Conservation (phyloP, 1,140 invertebrate genomes). For the Bombus pascuorum region DNA sequence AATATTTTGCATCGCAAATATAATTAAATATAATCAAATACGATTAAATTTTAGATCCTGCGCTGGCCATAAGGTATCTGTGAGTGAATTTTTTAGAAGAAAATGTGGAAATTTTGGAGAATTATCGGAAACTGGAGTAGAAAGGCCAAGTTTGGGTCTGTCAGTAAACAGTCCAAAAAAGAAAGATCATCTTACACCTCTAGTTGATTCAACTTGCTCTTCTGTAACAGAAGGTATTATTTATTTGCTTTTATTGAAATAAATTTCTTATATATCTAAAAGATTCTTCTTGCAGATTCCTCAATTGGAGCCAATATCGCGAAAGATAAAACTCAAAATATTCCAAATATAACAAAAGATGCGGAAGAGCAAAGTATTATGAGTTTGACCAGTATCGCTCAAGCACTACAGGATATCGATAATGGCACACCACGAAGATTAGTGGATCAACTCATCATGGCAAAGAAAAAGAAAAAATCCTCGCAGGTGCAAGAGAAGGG, state of each 20-base stretch:
- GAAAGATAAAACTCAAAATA: conserved; percentile 29
- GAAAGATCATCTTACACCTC: conserved; percentile 50
- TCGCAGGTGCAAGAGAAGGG: conserved; percentile 1
- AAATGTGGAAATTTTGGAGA: conserved; percentile 72
- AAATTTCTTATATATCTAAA: not conserved
- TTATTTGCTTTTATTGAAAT: not conserved
- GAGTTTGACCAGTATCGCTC: conserved; percentile 77
- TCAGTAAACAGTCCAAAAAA: conserved; percentile 69
- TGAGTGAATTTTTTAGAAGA: conserved; percentile 74
- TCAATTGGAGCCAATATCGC: not conserved
- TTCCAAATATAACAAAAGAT: conserved; percentile 45
- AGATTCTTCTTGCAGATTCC: conserved; percentile 31
- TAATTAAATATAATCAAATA: not conserved
- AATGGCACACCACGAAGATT: conserved; percentile 72
- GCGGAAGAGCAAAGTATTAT: conserved; percentile 69
- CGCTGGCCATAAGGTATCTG: conserved; percentile 69
- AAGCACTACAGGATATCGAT: conserved; percentile 71
- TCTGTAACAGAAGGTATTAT: conserved; percentile 66
- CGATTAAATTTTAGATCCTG: conserved; percentile 63
- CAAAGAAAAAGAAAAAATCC: conserved; percentile 70
- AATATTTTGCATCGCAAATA: conserved; percentile 8
- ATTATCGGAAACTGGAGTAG: conserved; percentile 48
- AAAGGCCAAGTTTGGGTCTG: conserved; percentile 73
- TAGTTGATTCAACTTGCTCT: conserved; percentile 69
- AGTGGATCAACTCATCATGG: conserved; percentile 76